Percentiles rank a stretch among this genome's conserved stretches.
Evolutionary conservation across 2,113 vertebrate species (phyloP).

Genomic region (Leptodactylus fuscus): DNA sequence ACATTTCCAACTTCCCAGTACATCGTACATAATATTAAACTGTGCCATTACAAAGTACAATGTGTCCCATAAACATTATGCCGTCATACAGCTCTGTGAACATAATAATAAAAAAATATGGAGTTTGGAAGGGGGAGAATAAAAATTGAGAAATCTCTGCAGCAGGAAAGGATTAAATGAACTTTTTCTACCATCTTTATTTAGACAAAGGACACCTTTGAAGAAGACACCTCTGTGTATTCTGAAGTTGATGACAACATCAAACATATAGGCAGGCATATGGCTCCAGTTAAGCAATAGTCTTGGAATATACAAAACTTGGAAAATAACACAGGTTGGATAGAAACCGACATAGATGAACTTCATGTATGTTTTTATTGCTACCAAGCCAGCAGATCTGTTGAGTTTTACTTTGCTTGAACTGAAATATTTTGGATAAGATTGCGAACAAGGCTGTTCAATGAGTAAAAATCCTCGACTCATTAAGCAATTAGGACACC

Average conservation of each 20-base stretch:
- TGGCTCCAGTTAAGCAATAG: background rate
- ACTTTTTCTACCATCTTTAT: too few relatives aligned
- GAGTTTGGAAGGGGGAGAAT: too few relatives aligned
- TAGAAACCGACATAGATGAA: too few relatives aligned
- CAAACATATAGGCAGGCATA: background rate
- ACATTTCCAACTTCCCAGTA: too few relatives aligned
- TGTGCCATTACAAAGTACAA: too few relatives aligned
- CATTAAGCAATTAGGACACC: background rate
- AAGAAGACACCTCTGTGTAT: background rate
- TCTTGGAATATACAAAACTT: background rate
- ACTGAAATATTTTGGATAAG: background rate
- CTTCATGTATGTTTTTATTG: constrained; percentile 32
- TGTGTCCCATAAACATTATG: too few relatives aligned
- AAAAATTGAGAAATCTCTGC: too few relatives aligned
- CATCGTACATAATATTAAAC: too few relatives aligned
- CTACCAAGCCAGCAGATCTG: constrained; percentile 3
- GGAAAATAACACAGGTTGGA: background rate
- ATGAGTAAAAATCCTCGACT: background rate
- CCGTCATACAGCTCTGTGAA: too few relatives aligned
- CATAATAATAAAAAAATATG: too few relatives aligned
- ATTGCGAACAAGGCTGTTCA: background rate
- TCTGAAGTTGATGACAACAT: background rate
- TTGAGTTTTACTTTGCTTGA: background rate
- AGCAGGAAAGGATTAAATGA: too few relatives aligned
- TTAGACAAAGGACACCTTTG: too few relatives aligned